Evolutionary conservation across 2,113 vertebrate genomes (phyloP).

Genomic region (Calidris pugnax): DNA sequence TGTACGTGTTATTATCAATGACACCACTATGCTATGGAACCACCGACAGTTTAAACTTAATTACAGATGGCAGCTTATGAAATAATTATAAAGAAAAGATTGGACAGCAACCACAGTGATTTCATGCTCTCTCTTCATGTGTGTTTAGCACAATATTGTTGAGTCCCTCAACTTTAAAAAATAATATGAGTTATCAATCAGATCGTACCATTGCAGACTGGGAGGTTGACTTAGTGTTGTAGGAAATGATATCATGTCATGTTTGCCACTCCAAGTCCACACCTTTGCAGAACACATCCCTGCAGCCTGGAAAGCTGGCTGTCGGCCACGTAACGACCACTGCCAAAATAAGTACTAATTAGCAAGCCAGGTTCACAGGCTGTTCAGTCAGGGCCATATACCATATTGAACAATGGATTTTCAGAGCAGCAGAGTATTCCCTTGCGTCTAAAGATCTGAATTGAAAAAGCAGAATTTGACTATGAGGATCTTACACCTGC

Average conservation of each 20-base stretch:
- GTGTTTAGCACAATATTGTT: background rate
- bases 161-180: background rate
- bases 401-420: background rate
- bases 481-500: background rate
- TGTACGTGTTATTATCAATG: background rate
- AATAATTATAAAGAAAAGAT: slow-evolving; percentile 54
- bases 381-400: background rate
- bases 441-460: background rate
- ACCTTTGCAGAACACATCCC: background rate
- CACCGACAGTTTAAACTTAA: slow-evolving; percentile 43
- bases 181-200: background rate
- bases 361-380: background rate
- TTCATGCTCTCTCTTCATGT: slow-evolving; percentile 4
- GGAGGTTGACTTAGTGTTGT: background rate
- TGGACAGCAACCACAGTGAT: slow-evolving; percentile 12
- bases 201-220: background rate
- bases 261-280: background rate
- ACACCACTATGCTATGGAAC: slow-evolving; percentile 28
- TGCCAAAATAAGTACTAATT: background rate
- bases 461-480: background rate
- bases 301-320: background rate
- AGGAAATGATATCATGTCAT: fast-evolving
- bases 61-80: slow-evolving; percentile 44
- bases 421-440: background rate
- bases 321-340: background rate